Percentiles rank a stretch among this genome's conserved stretches.
Conservation (phyloP, 2,113 vertebrate species). For the Hoplias malabaricus region DNA sequence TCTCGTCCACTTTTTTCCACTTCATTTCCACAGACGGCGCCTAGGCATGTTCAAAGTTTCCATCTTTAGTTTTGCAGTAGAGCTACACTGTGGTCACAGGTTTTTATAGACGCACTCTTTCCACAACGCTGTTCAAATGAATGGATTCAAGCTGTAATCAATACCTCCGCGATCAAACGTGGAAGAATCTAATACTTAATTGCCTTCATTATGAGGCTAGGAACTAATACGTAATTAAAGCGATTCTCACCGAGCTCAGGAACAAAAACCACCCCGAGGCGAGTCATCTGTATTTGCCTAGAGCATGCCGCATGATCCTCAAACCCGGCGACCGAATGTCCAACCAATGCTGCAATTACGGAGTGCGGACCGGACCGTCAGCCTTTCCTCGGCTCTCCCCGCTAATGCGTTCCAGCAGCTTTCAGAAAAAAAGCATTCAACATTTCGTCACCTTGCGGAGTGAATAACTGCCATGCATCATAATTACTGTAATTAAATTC, state of each 20-base stretch:
- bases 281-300: constrained; percentile 16
- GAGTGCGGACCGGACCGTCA: neutral
- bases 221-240: constrained; percentile 24
- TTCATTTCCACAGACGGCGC: too few relatives aligned
- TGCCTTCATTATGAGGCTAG: constrained; percentile 29
- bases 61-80: too few relatives aligned
- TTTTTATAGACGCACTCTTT: too few relatives aligned
- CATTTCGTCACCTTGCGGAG: constrained; percentile 45
- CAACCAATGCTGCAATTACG: constrained; percentile 40
- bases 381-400: constrained; percentile 21
- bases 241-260: neutral
- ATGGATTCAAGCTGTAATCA: neutral
- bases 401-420: constrained; percentile 30
- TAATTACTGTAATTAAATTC: constrained; percentile 50
- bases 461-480: constrained; percentile 44
- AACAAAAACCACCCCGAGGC: constrained; percentile 16
- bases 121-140: too few relatives aligned
- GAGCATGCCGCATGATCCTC: constrained; percentile 19
- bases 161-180: constrained; percentile 40
- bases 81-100: too few relatives aligned
- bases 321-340: constrained; percentile 22
- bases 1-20: too few relatives aligned
- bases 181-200: constrained; percentile 30
- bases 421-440: constrained; percentile 43
- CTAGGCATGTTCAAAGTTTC: too few relatives aligned